These are phyloP conservation scores for Xyrauchen texanus DNA, from an alignment of 2,113 vertebrate species.

Conservation along the genomic window DNA sequence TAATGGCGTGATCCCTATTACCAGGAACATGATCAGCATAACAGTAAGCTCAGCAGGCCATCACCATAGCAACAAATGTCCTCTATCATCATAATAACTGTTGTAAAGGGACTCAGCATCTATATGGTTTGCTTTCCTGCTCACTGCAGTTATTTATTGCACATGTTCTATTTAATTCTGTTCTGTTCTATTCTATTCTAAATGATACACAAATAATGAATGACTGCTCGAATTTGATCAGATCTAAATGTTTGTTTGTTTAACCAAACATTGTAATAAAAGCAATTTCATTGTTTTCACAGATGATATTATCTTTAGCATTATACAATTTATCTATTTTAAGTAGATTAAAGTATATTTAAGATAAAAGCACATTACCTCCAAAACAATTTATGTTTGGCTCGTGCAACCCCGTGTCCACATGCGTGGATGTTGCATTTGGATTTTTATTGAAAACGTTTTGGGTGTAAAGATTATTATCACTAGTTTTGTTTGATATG, in stretches of 20 bases:
- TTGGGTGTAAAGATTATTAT: too few species aligned
- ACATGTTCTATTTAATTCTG: neutral
- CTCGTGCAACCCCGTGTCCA: too few species aligned
- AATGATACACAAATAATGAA: neutral
- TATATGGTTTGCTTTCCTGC: neutral
- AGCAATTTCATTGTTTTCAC: too few species aligned
- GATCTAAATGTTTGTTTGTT: neutral
- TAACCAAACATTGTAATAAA: neutral
- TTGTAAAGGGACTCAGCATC: neutral
- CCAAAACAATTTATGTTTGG: too few species aligned
- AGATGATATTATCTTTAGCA: too few species aligned
- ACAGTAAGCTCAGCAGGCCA: neutral
- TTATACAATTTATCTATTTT: too few species aligned
- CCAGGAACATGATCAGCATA: neutral
- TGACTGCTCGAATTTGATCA: neutral
- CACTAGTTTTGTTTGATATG: too few species aligned
- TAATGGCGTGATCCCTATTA: neutral
- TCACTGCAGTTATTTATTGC: neutral
- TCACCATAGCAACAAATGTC: constrained; percentile 2
- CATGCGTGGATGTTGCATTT: too few species aligned
- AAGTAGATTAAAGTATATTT: too few species aligned
- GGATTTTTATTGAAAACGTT: too few species aligned
- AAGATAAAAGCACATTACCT: too few species aligned
- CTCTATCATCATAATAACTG: neutral
- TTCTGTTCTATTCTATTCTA: neutral